These are phyloP conservation scores for Conchocele bisecta DNA, from an alignment of 2,888 invertebrate species.

Conservation along the genomic window DNA sequence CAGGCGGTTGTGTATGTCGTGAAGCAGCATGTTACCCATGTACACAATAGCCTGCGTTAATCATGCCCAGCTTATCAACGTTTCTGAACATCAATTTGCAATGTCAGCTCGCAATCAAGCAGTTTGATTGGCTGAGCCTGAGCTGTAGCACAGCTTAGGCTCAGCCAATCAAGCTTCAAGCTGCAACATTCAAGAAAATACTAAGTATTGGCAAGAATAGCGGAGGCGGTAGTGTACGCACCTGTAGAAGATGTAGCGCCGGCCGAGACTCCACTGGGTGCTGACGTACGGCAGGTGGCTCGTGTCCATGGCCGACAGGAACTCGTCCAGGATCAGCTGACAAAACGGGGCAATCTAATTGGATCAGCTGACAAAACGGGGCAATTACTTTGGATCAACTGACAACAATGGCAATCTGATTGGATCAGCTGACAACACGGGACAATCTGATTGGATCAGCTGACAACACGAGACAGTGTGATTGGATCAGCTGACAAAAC, in stretches of 20 bases:
- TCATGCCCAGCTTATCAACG: no score
- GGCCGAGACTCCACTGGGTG: slow-evolving; percentile 94
- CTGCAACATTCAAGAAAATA: no score
- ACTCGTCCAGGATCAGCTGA: slow-evolving; percentile 88
- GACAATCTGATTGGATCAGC: background rate
- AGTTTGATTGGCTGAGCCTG: slow-evolving; percentile 96
- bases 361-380: background rate
- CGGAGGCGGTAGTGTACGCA: slow-evolving; percentile 90
- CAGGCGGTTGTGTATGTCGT: no score
- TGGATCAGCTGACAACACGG: slow-evolving; percentile 85
- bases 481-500: no score
- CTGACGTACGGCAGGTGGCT: slow-evolving; percentile 84
- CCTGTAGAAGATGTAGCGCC: slow-evolving; percentile 96
- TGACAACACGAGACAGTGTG: background rate
- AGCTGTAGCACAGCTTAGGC: no score
- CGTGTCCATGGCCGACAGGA: slow-evolving; percentile 82
- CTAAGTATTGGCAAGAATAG: no score
- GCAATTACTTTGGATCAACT: no score
- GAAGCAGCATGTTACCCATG: no score
- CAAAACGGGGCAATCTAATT: slow-evolving; percentile 11
- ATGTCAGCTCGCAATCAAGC: slow-evolving; percentile 94
- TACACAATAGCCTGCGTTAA: no score
- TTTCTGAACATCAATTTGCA: no score
- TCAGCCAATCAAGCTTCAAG: no score
- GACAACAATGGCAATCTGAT: no score